phyloP scores from a whole-genome alignment of 2,797 vertebrate genomes.

The Bucorvus abyssinicus region DNA sequence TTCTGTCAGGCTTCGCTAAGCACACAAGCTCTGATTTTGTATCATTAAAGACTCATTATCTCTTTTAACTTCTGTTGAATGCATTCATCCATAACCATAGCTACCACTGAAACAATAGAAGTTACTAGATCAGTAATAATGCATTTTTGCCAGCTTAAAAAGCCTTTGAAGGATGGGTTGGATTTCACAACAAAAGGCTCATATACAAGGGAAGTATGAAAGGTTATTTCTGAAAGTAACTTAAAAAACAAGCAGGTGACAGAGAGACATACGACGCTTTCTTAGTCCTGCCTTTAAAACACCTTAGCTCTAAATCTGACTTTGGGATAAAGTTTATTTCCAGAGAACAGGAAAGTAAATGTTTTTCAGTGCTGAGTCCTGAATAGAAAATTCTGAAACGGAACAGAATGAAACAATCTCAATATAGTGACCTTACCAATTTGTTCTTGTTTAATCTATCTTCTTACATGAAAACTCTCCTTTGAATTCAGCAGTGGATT shows the following conservation, averaged over 20 bases:
- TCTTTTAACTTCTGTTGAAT: constrained; percentile 78
- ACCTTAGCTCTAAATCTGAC: constrained; percentile 24
- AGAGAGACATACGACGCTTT: background rate
- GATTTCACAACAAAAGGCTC: constrained; percentile 63
- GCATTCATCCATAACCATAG: constrained; percentile 74
- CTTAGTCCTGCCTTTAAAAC: background rate
- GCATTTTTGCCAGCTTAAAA: constrained; percentile 61
- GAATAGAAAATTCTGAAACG: constrained; percentile 62
- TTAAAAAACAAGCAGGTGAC: background rate
- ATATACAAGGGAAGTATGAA: constrained; percentile 2
- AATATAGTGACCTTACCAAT: constrained; percentile 75
- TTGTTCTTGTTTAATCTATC: constrained; percentile 80
- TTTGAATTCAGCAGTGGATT: constrained; percentile 78
- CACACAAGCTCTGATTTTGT: constrained; percentile 74
- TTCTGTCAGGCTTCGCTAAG: constrained; percentile 71
- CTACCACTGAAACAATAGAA: constrained; percentile 72
- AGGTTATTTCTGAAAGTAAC: constrained; percentile 62
- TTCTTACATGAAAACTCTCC: constrained; percentile 73
- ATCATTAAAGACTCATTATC: constrained; percentile 79
- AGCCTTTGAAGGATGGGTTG: constrained; percentile 66
- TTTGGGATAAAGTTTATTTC: constrained; percentile 49
- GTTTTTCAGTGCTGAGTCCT: constrained; percentile 34
- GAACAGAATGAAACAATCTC: constrained; percentile 53
- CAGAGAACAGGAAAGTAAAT: constrained; percentile 8
- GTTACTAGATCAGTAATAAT: constrained; percentile 63